Conservation (phyloP, 2,888 invertebrate genomes). For the Agapostemon virescens region DNA sequence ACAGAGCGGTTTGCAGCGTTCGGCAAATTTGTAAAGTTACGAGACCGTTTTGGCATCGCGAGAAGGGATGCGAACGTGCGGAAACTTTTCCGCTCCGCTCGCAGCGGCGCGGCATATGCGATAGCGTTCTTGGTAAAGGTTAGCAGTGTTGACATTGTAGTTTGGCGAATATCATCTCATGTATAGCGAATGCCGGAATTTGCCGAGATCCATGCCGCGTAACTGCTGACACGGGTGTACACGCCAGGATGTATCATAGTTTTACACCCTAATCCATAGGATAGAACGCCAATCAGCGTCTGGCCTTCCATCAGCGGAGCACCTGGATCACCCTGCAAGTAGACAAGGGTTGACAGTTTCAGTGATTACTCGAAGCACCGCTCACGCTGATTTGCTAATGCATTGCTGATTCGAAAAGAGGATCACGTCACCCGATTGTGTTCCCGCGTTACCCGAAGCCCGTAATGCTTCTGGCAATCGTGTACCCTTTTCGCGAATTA, state of each 20-base stretch:
- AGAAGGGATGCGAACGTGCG: neutral
- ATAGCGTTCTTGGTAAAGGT: constrained; percentile 18
- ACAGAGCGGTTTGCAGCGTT: constrained; percentile 12
- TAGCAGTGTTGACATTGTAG: constrained; percentile 42
- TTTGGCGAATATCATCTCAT: constrained; percentile 36
- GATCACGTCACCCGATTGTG: neutral
- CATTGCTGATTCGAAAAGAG: constrained; percentile 19
- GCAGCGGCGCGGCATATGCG: neutral
- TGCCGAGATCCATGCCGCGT: constrained; percentile 59
- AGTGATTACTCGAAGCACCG: constrained; percentile 40
- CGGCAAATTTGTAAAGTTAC: constrained; percentile 36
- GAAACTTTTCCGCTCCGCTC: neutral
- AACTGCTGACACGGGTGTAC: constrained; percentile 81
- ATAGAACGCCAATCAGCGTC: constrained; percentile 82
- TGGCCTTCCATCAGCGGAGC: constrained; percentile 82
- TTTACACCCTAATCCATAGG: constrained; percentile 84
- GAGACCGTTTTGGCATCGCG: neutral
- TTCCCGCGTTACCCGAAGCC: neutral
- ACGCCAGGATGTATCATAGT: constrained; percentile 82
- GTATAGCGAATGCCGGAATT: constrained; percentile 51
- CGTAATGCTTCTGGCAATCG: neutral
- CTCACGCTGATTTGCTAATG: constrained; percentile 20
- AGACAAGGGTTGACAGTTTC: constrained; percentile 54
- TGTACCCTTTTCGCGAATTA: neutral
- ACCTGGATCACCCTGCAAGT: constrained; percentile 83